These are phyloP conservation scores for Macroteleia sp. DNA, from an alignment of 2,888 invertebrate genomes.

Conservation along the genomic window DNA sequence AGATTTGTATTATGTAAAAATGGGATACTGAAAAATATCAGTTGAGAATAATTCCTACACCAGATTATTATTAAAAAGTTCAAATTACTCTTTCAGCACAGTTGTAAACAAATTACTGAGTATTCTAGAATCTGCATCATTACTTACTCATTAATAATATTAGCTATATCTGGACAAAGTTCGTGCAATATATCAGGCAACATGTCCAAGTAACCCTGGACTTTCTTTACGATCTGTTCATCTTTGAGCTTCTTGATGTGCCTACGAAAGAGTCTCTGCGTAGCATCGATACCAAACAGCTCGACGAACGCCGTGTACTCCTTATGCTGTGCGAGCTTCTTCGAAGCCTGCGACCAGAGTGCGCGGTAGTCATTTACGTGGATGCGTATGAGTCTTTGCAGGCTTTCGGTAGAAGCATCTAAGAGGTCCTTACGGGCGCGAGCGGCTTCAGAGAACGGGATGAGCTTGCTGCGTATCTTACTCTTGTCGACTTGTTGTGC, in stretches of 20 bases:
- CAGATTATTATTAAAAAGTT: too few species aligned
- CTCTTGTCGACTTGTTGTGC: conserved; percentile 97
- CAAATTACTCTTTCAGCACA: too few species aligned
- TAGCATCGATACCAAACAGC: conserved; percentile 94
- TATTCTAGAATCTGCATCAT: too few species aligned
- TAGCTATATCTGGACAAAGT: conserved; percentile 89
- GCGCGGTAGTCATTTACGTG: conserved; percentile 93
- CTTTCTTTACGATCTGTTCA: conserved; percentile 90
- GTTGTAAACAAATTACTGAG: too few species aligned
- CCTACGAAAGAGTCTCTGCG: conserved; percentile 90
- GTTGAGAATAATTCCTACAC: too few species aligned
- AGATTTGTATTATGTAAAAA: too few species aligned
- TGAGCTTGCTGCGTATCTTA: conserved; percentile 90
- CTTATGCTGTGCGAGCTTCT: conserved; percentile 93
- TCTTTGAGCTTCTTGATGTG: conserved; percentile 93
- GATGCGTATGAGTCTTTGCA: conserved; percentile 92
- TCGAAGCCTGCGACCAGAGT: conserved; percentile 93
- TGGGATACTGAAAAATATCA: too few species aligned
- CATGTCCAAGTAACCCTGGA: conserved; percentile 91
- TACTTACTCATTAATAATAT: conserved; percentile 81
- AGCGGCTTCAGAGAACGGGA: conserved; percentile 93
- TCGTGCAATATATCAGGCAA: conserved; percentile 91
- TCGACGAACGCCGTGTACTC: conserved; percentile 96
- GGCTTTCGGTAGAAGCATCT: conserved; percentile 95
- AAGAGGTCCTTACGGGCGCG: conserved; percentile 93